Conservation (phyloP, 2,113 vertebrate species). For the Lucifuga dentata region DNA sequence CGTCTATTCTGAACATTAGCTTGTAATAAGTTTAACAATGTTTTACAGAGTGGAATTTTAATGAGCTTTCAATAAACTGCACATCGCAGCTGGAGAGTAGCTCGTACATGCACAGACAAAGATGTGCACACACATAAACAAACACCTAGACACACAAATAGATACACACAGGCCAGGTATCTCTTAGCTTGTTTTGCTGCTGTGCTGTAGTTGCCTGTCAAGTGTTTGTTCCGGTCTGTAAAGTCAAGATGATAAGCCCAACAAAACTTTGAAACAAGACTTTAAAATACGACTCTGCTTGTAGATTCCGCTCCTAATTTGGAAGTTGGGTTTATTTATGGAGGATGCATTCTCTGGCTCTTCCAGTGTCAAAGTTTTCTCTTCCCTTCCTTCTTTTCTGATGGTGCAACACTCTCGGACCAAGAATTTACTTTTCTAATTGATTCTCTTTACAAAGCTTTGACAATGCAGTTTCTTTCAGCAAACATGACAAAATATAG, state of each 20-base stretch:
- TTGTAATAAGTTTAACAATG: conserved; percentile 49
- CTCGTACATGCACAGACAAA: not conserved
- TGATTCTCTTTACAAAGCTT: conserved; percentile 18
- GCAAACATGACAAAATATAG: not conserved
- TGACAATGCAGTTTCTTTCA: not conserved
- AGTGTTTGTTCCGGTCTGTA: conserved; percentile 16
- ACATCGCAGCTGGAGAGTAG: conserved; percentile 21
- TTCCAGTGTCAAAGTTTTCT: conserved; percentile 8
- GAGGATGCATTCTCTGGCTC: not conserved
- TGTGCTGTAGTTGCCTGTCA: conserved; percentile 20
- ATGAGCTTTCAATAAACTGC: conserved; percentile 65
- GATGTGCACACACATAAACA: not conserved
- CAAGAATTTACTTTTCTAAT: conserved; percentile 15
- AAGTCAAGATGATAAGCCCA: not conserved
- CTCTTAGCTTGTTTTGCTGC: conserved; percentile 28
- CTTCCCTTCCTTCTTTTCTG: not conserved
- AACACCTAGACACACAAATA: not conserved
- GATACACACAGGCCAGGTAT: not conserved
- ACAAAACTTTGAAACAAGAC: conserved; percentile 22
- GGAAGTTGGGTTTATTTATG: not conserved
- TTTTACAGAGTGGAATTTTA: conserved; percentile 59
- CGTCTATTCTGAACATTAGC: conserved; percentile 41
- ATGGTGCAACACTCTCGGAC: not conserved
- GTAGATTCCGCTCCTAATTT: conserved; percentile 9
- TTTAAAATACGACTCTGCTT: conserved; percentile 12